phyloP scores from a whole-genome alignment of 2,797 vertebrate species.

The Girardinus metallicus region DNA sequence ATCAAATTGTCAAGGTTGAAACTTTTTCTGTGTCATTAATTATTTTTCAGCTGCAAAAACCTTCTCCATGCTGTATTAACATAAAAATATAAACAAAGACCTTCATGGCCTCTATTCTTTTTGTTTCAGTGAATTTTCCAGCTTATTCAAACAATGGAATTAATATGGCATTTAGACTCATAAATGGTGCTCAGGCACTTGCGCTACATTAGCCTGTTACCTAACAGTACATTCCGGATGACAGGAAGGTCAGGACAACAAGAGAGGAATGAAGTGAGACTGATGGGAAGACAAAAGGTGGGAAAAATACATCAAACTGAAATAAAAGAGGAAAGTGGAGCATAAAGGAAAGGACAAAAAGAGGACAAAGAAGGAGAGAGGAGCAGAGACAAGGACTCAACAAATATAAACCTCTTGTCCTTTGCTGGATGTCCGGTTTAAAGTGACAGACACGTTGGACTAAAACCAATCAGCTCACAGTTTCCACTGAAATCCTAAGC shows the following conservation, averaged over 20 bases:
- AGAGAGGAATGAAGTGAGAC: not conserved
- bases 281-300: not conserved
- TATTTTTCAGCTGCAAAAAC: not conserved
- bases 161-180: slow-evolving; percentile 20
- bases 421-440: slow-evolving; percentile 47
- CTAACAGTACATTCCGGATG: slow-evolving; percentile 42
- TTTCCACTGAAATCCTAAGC: slow-evolving; percentile 56
- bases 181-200: too few species aligned
- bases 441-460: slow-evolving; percentile 65
- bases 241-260: slow-evolving; percentile 26
- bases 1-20: not conserved
- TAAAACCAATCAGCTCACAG: slow-evolving; percentile 76
- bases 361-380: not conserved
- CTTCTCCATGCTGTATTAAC: not conserved
- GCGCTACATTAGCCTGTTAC: slow-evolving; percentile 54
- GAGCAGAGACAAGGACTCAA: slow-evolving; percentile 33
- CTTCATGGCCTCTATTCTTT: not conserved
- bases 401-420: slow-evolving; percentile 54
- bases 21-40: not conserved
- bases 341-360: not conserved
- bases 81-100: not conserved
- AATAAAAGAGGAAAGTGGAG: slow-evolving; percentile 7
- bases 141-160: slow-evolving; percentile 19
- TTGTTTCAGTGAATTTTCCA: not conserved
- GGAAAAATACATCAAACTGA: slow-evolving; percentile 10